Evolutionary conservation across 2,113 vertebrate species (phyloP).

Genomic region (Saguinus midas): DNA sequence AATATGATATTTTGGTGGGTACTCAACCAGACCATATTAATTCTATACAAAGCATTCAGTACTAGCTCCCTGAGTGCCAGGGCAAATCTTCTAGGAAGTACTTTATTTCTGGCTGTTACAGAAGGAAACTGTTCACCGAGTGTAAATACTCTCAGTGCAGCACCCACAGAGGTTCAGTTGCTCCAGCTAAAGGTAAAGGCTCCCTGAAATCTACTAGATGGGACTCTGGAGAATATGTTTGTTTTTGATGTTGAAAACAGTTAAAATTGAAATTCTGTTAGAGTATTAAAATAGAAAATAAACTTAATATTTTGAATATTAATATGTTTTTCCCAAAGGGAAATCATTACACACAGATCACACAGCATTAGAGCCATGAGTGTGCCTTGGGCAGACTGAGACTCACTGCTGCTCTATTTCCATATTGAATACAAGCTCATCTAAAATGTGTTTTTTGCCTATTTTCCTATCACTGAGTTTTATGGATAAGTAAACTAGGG

Average conservation of each 20-base stretch:
- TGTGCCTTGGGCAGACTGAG: not conserved
- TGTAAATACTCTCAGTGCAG: not conserved
- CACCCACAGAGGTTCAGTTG: not conserved
- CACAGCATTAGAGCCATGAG: not conserved
- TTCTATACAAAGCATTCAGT: not conserved
- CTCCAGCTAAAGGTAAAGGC: not conserved
- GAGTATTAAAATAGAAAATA: conserved; percentile 31
- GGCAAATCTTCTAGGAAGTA: not conserved
- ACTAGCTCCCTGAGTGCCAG: not conserved
- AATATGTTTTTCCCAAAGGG: conserved; percentile 15
- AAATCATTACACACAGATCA: conserved; percentile 26
- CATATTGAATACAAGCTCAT: not conserved
- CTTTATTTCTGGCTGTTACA: not conserved
- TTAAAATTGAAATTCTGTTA: conserved; percentile 19
- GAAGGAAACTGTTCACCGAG: not conserved
- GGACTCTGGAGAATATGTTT: not conserved
- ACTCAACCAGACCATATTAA: no score
- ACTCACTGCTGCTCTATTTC: conserved; percentile 17
- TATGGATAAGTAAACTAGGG: not conserved
- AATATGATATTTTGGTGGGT: no score
- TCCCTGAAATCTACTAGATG: not conserved
- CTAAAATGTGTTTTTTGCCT: not conserved
- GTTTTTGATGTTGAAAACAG: not conserved
- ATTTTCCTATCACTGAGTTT: not conserved
- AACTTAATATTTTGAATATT: conserved; percentile 28